Evolutionary conservation across 2,797 vertebrate genomes (phyloP), one percentile per base, ranked within the genome.

Genomic region (Trichosurus vulpecula): DNA sequence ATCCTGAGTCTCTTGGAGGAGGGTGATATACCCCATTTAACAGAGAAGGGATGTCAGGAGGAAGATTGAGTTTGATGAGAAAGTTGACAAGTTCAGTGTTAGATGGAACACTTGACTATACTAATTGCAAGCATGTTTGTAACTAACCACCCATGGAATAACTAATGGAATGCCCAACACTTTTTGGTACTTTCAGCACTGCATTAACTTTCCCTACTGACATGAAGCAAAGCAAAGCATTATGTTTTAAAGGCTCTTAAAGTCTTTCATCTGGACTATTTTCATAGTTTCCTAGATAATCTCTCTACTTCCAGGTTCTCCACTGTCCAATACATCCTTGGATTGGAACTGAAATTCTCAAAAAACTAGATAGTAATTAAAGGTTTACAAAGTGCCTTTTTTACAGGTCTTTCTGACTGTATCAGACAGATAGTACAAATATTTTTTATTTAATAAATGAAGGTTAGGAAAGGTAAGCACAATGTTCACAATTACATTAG

Each of bases 71-170:
- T 87, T 47, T 87, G 74, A 87, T 47, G 25, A 74, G 41, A 87
- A 47, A 87, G 74, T 87, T 27, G 41, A 51, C 41, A 27, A 51
- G 41, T 87, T 51, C 41, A 47, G 25, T 87, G 22, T 47, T 51
- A 87, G 41, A 87, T 29, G 51, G 41, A 87, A 87, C 74, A 87
- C 41, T 51, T 87, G 74, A 47, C 41, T 87, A 25, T 81, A 27
- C 74, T 61, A 74, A 94, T n/a, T 35, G 81, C 51, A 51, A 31
- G 93, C 54, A 95, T 89, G 29, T n/a, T 51, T 94, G 29, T 30
- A 56, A 90, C 29, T 54, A 35, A 19, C 11, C 66, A 93, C 27
- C 35, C 58, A 30, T 56, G 16, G 90, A 92, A 95, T 56, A 16
- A 81, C 74, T 35, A 55, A 54, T 30, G 52, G 92, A 87, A 91